Evolutionary conservation across 2,888 invertebrate genomes (phyloP).

Genomic region (Corbicula japonica): DNA sequence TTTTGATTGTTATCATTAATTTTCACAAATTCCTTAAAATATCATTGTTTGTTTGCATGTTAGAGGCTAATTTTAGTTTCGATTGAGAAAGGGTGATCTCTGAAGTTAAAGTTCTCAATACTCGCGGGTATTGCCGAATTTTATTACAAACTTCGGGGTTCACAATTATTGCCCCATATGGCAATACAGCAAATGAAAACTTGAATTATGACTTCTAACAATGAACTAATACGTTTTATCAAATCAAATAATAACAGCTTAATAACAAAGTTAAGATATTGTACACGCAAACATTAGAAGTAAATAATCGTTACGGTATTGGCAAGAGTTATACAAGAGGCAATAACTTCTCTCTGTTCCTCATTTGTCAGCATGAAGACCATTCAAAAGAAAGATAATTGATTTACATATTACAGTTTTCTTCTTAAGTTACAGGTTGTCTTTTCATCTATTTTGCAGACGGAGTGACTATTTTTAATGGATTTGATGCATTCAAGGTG

Average conservation of each 20-base stretch:
- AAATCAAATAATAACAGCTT: conserved; percentile 47
- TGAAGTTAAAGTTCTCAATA: conserved; percentile 45
- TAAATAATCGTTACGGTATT: conserved; percentile 4
- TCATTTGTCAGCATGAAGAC: no score
- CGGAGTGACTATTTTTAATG: no score
- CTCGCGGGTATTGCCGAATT: conserved; percentile 41
- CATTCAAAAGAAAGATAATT: no score
- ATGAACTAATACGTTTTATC: conserved; percentile 55
- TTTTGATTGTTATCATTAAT: conserved; percentile 63
- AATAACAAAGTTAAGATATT: conserved; percentile 35
- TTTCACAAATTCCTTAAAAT: conserved; percentile 67
- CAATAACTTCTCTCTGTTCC: no score
- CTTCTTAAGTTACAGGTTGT: no score
- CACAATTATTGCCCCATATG: conserved; percentile 48
- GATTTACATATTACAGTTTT: no score
- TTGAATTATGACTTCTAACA: conserved; percentile 43
- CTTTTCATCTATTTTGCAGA: no score
- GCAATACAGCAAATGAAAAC: conserved; percentile 45
- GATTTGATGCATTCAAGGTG: no score
- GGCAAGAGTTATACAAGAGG: conserved; percentile 19
- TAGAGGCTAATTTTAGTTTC: conserved; percentile 33
- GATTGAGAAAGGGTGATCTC: conserved; percentile 47
- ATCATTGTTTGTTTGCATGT: conserved; percentile 66
- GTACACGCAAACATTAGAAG: conserved; percentile 20
- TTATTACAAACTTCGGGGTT: conserved; percentile 57